phyloP scores from a whole-genome alignment of 2,888 invertebrate genomes.

The Dermolepida albohirtum region DNA sequence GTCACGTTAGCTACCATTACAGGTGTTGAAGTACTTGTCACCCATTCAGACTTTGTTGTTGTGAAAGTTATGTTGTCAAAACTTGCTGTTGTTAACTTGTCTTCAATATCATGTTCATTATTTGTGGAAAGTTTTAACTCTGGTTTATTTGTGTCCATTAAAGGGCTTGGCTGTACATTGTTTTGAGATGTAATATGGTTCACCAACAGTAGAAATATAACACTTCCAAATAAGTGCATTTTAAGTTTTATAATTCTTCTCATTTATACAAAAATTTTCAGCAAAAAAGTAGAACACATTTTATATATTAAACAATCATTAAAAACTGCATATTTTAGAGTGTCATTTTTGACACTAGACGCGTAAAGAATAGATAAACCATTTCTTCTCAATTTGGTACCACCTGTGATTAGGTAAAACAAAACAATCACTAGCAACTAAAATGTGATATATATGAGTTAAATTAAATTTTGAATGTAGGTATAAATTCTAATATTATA shows the following conservation, averaged over 20 bases:
- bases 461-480: no score
- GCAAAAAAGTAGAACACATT: slow-evolving; percentile 30
- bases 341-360: slow-evolving; percentile 36
- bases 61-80: slow-evolving; percentile 4
- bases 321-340: slow-evolving; percentile 37
- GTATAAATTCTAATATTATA: no score
- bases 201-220: slow-evolving; percentile 43
- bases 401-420: no score
- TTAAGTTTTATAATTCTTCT: slow-evolving; percentile 45
- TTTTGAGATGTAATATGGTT: slow-evolving; percentile 45
- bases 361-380: neutral
- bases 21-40: slow-evolving; percentile 23
- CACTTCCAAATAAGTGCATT: slow-evolving; percentile 43
- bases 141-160: slow-evolving; percentile 31
- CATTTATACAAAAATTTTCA: slow-evolving; percentile 44
- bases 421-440: no score
- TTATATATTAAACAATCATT: slow-evolving; percentile 33
- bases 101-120: slow-evolving; percentile 17
- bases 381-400: no score
- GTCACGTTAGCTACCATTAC: slow-evolving; percentile 38
- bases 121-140: slow-evolving; percentile 18
- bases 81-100: slow-evolving; percentile 8
- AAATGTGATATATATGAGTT: no score
- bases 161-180: slow-evolving; percentile 37
- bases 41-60: slow-evolving; percentile 1